Evolutionary conservation across 2,888 invertebrate species (phyloP).

Genomic region (Bruchidius siliquastri): DNA sequence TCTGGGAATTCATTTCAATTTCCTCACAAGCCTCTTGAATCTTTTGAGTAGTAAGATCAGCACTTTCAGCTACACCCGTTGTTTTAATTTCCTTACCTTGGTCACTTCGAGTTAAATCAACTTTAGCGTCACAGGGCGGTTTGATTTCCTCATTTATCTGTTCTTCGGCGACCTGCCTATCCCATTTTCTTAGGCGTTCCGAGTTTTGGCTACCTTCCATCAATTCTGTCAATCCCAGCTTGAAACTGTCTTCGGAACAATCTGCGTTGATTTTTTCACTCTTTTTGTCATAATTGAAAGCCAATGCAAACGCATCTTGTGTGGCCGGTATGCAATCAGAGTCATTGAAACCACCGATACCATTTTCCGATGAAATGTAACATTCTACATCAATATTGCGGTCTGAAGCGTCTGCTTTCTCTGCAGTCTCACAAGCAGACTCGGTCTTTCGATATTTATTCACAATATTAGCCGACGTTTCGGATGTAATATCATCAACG

Average conservation of each 20-base stretch:
- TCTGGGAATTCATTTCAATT: neutral
- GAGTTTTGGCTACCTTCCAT: conserved; percentile 14
- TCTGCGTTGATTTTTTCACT: conserved; percentile 5
- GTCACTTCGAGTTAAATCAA: too few species aligned
- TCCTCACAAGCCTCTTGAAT: neutral
- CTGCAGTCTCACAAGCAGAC: too few species aligned
- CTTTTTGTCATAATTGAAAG: conserved; percentile 10
- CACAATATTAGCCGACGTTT: too few species aligned
- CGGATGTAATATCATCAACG: too few species aligned
- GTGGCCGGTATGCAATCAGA: conserved; percentile 32
- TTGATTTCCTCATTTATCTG: neutral
- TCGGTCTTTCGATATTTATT: too few species aligned
- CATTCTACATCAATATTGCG: too few species aligned
- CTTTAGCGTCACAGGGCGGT: too few species aligned
- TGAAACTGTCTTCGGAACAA: conserved; percentile 28
- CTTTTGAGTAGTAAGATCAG: neutral
- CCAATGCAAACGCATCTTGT: conserved; percentile 24
- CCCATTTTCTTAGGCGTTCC: neutral
- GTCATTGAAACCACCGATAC: conserved; percentile 20
- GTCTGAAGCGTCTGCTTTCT: too few species aligned
- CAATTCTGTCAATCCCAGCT: conserved; percentile 29
- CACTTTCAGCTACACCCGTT: neutral
- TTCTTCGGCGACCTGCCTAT: neutral
- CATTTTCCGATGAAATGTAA: conserved; percentile 1
- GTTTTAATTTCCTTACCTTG: neutral